phyloP scores from a whole-genome alignment of 2,888 invertebrate genomes.

The Scaptomyza polygonia region DNA sequence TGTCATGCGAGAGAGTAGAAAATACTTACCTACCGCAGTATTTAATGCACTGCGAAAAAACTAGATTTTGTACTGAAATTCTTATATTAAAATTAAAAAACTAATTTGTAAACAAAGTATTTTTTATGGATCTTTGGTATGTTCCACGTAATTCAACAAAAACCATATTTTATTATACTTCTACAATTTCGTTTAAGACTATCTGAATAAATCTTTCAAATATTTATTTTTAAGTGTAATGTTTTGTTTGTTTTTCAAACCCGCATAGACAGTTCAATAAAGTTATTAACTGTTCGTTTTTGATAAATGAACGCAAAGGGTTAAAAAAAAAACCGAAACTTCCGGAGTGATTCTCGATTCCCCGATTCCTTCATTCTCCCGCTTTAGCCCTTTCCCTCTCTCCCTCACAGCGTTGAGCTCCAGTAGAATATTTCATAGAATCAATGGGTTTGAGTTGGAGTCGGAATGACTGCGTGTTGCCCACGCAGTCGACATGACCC shows the following conservation, averaged over 20 bases:
- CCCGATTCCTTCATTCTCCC: background rate
- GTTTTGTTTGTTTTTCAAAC: conserved; percentile 18
- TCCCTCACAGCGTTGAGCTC: background rate
- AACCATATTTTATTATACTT: no score
- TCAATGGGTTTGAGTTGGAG: conserved; percentile 14
- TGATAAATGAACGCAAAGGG: conserved; percentile 59
- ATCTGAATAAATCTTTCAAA: no score
- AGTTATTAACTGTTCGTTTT: conserved; percentile 60
- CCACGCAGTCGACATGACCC: conserved; percentile 55
- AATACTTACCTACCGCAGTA: conserved; percentile 66
- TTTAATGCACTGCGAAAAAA: background rate
- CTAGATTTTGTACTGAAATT: no score
- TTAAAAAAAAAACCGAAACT: conserved; percentile 45
- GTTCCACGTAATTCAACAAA: no score
- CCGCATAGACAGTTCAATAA: conserved; percentile 59
- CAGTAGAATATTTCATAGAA: conserved; percentile 28
- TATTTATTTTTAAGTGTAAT: conserved; percentile 5
- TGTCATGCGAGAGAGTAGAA: conserved; percentile 21
- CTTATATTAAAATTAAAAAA: background rate
- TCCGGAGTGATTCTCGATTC: conserved; percentile 45
- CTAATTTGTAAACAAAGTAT: no score
- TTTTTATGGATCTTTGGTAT: no score
- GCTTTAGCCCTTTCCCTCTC: background rate
- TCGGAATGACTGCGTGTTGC: conserved; percentile 18
- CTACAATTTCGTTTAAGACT: no score